A percentile compares a stretch with the other conserved stretches of the same genome.
Conservation (phyloP, 2,888 invertebrate species). For the Watsonalla cultraria region DNA sequence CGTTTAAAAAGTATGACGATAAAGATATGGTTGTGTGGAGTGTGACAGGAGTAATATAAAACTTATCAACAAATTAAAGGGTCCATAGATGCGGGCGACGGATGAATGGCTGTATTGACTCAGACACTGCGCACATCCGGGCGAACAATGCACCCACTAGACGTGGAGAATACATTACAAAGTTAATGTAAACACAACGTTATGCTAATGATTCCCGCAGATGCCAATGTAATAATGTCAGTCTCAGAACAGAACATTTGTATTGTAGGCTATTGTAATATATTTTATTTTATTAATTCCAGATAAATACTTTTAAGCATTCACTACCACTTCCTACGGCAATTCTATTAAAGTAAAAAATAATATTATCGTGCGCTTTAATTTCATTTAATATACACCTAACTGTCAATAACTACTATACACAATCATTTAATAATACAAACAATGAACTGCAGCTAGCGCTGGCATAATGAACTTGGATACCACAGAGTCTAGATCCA, state of each 20-base stretch:
- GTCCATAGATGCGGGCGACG: conserved; percentile 47
- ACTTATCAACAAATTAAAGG: conserved; percentile 48
- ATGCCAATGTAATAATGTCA: not conserved
- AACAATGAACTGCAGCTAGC: too few relatives aligned
- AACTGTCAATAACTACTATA: too few relatives aligned
- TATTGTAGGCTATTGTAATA: too few relatives aligned
- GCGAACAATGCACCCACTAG: conserved; percentile 12
- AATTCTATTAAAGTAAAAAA: too few relatives aligned
- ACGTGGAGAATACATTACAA: not conserved
- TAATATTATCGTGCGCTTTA: too few relatives aligned
- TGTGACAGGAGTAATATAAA: conserved; percentile 39
- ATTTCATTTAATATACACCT: too few relatives aligned
- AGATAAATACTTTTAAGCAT: too few relatives aligned
- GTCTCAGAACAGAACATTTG: too few relatives aligned
- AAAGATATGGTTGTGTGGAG: conserved; percentile 12
- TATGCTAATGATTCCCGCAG: not conserved
- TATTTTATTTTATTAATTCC: too few relatives aligned
- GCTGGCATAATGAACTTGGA: too few relatives aligned
- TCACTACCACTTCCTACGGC: too few relatives aligned
- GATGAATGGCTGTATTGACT: conserved; percentile 53
- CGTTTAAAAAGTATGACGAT: conserved; percentile 5
- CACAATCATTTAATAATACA: too few relatives aligned
- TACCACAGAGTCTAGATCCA: conserved; percentile 5
- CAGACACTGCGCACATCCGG: conserved; percentile 36
- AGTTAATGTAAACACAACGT: not conserved